Percentiles rank a stretch among this genome's conserved stretches.
These are phyloP conservation scores for Zapus hudsonius DNA, from an alignment of 2,113 vertebrate species.

Conservation along the genomic window DNA sequence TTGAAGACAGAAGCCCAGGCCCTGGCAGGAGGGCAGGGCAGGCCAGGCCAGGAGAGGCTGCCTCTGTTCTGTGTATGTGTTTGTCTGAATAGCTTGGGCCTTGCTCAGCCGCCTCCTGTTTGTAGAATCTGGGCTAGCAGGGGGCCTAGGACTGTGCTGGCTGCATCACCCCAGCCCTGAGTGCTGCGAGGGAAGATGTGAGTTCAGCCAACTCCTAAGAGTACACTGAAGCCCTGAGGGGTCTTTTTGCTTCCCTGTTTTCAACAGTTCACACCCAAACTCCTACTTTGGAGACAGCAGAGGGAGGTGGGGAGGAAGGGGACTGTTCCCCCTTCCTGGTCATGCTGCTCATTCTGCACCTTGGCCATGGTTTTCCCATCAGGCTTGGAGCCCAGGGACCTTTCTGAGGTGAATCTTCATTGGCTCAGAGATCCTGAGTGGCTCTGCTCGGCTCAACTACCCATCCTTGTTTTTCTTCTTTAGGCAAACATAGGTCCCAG, in stretches of 20 bases:
- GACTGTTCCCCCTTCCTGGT: too few relatives aligned
- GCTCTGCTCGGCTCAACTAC: too few relatives aligned
- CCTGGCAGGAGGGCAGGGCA: not conserved
- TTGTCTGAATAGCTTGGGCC: not conserved
- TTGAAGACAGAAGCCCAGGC: not conserved
- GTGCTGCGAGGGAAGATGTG: too few relatives aligned
- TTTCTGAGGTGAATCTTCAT: not conserved
- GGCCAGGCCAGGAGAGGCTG: not conserved
- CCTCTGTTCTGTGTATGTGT: not conserved
- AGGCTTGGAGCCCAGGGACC: too few relatives aligned
- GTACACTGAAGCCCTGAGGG: not conserved
- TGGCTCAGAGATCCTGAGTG: rapidly evolving
- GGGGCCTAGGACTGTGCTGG: not conserved
- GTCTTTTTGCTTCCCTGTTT: not conserved
- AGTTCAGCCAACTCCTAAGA: not conserved
- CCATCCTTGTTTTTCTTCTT: not conserved
- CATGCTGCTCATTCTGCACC: rapidly evolving
- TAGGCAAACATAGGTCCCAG: rapidly evolving
- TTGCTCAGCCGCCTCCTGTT: not conserved
- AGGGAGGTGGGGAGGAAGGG: not conserved
- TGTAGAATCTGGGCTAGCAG: not conserved
- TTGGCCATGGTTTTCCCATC: not conserved
- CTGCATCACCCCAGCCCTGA: too few relatives aligned
- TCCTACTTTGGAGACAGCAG: too few relatives aligned
- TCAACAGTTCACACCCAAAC: not conserved